Evolutionary conservation across 2,888 invertebrate species (phyloP).

Genomic region (Heliconius sara): DNA sequence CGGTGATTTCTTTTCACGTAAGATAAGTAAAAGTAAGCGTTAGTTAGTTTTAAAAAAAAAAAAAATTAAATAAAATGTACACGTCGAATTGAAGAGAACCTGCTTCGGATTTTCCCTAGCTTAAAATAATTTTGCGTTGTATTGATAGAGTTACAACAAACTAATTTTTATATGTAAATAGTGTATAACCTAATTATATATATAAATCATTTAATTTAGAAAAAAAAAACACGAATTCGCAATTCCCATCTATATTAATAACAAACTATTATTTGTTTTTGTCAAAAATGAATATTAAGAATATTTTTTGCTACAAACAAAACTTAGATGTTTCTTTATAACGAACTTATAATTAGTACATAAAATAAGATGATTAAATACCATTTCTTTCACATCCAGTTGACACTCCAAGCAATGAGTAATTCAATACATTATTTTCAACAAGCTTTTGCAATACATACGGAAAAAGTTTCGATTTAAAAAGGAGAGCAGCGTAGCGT

Average conservation of each 20-base stretch:
- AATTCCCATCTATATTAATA: not conserved
- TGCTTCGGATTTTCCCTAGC: no score
- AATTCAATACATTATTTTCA: slow-evolving; percentile 36
- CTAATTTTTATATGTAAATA: not conserved
- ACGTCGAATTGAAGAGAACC: no score
- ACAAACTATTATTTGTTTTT: not conserved
- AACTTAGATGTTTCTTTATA: not conserved
- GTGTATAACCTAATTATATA: not conserved
- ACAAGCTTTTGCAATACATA: slow-evolving; percentile 27
- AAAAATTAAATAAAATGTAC: no score
- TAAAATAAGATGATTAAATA: slow-evolving; percentile 21
- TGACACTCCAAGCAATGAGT: slow-evolving; percentile 9
- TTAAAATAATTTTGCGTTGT: not conserved
- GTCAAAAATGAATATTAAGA: not conserved
- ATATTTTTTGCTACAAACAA: not conserved
- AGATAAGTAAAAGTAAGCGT: no score
- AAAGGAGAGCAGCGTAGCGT: slow-evolving; percentile 40
- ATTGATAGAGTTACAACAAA: not conserved
- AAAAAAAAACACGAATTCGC: not conserved
- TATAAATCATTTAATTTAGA: no score
- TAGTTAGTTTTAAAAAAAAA: no score
- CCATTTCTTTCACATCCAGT: slow-evolving; percentile 35
- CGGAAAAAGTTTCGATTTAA: slow-evolving; percentile 50
- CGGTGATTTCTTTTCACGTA: no score
- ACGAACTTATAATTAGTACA: not conserved